Conservation (phyloP, 2,888 invertebrate species). For the Corythucha ciliata region DNA sequence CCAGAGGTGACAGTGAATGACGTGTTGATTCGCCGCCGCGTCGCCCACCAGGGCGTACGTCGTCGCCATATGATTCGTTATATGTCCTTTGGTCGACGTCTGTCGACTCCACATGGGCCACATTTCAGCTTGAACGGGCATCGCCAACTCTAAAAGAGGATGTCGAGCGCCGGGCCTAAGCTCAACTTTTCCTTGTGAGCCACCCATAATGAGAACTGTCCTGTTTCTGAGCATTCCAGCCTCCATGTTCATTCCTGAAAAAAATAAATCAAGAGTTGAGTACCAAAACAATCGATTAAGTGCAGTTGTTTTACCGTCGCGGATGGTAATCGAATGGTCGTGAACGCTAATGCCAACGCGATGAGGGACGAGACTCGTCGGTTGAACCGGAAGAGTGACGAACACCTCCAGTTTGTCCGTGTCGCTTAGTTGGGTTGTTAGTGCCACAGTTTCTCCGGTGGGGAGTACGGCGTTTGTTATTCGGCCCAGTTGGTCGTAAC, state of each 20-base stretch:
- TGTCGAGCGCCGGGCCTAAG: slow-evolving; percentile 54
- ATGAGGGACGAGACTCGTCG: slow-evolving; percentile 30
- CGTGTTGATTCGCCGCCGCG: slow-evolving; percentile 68
- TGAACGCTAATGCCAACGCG: slow-evolving; percentile 34
- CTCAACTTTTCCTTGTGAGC: slow-evolving; percentile 24
- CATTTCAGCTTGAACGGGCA: slow-evolving; percentile 84
- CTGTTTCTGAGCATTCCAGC: slow-evolving; percentile 41
- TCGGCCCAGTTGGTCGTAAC: slow-evolving; percentile 81
- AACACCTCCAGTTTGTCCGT: slow-evolving; percentile 67
- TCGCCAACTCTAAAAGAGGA: slow-evolving; percentile 68
- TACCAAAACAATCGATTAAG: not conserved
- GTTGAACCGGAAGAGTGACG: slow-evolving; percentile 47
- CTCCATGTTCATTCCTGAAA: slow-evolving; percentile 50
- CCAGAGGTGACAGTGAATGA: slow-evolving; percentile 47
- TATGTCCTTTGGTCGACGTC: slow-evolving; percentile 64
- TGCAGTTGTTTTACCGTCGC: slow-evolving; percentile 45
- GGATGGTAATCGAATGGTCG: slow-evolving; percentile 58
- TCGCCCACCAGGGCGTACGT: slow-evolving; percentile 74
- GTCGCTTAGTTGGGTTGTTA: slow-evolving; percentile 66
- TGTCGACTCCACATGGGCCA: slow-evolving; percentile 82
- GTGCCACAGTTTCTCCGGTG: slow-evolving; percentile 78
- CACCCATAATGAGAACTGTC: slow-evolving; percentile 24
- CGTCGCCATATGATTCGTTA: slow-evolving; percentile 70
- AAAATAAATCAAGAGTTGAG: not conserved
- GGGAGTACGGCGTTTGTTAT: slow-evolving; percentile 78